A percentile compares a stretch with the other conserved stretches of the same genome.
Conservation (phyloP, 2,113 vertebrate species). For the Rhabdomys dilectus region DNA sequence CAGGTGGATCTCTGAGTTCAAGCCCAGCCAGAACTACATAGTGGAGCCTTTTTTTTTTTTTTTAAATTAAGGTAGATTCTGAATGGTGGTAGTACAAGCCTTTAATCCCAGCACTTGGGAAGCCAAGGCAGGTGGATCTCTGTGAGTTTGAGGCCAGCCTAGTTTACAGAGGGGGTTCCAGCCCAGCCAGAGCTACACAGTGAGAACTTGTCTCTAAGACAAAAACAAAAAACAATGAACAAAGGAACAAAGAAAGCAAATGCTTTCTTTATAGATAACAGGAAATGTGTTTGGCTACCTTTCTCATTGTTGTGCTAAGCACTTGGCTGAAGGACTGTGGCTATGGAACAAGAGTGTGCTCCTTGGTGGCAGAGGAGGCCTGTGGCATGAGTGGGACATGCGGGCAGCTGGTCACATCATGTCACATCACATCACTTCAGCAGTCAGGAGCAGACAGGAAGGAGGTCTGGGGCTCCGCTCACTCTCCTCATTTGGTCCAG, state of each 20-base stretch:
- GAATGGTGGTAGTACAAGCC: no score
- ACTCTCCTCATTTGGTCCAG: background rate
- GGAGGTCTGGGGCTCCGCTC: background rate
- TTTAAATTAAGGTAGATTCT: background rate
- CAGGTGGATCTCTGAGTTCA: background rate
- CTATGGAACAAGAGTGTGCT: background rate
- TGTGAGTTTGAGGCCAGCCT: background rate
- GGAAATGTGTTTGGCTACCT: no score
- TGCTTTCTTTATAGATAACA: conserved; percentile 6
- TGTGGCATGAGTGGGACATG: background rate
- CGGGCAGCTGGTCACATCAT: background rate
- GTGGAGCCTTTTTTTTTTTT: background rate
- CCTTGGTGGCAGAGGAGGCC: background rate
- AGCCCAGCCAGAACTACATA: background rate
- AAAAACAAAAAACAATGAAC: no score
- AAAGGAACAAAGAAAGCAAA: background rate
- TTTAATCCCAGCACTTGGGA: background rate
- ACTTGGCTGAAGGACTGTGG: background rate
- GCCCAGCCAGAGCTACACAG: background rate
- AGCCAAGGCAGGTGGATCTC: background rate
- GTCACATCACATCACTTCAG: no score
- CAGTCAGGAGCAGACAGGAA: background rate
- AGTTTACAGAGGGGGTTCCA: background rate
- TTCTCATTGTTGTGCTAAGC: background rate
- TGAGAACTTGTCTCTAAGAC: background rate